Conservation (phyloP, 2,888 invertebrate genomes). For the Criorhina ranunculi region DNA sequence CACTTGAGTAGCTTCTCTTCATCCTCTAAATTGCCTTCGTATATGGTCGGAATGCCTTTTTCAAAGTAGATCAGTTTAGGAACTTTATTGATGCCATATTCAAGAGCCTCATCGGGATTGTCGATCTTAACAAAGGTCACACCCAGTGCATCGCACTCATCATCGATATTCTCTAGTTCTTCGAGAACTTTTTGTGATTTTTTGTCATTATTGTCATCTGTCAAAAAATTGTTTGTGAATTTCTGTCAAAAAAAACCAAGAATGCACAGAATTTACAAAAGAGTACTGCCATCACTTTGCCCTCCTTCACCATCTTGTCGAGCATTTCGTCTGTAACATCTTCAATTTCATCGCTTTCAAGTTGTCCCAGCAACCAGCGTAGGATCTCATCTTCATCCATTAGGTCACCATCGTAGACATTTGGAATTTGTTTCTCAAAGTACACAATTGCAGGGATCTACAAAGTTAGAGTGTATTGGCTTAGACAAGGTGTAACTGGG, state of each 20-base stretch:
- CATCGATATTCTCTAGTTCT: constrained; percentile 96
- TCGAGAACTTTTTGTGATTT: constrained; percentile 93
- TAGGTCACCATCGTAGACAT: constrained; percentile 95
- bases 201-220: constrained; percentile 95
- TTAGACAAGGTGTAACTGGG: not conserved
- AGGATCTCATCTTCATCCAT: constrained; percentile 95
- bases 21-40: constrained; percentile 94
- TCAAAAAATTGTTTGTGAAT: constrained; percentile 19
- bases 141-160: constrained; percentile 94
- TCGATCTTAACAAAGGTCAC: constrained; percentile 97
- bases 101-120: constrained; percentile 94
- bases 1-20: constrained; percentile 95
- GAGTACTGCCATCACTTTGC: constrained; percentile 94
- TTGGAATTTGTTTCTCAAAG: constrained; percentile 96
- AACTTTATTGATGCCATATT: constrained; percentile 95
- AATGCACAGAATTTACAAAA: constrained; percentile 88
- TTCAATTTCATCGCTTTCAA: constrained; percentile 97
- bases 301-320: constrained; percentile 94
- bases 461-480: constrained; percentile 31
- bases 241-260: constrained; percentile 17
- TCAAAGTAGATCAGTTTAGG: constrained; percentile 94
- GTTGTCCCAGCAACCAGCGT: constrained; percentile 94
- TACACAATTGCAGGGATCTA: constrained; percentile 93
- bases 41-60: constrained; percentile 90
- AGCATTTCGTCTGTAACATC: constrained; percentile 98